Evolutionary conservation across 2,888 invertebrate species (phyloP), one percentile per base, ranked within the genome.

Genomic region (Euplexia lucipara): DNA sequence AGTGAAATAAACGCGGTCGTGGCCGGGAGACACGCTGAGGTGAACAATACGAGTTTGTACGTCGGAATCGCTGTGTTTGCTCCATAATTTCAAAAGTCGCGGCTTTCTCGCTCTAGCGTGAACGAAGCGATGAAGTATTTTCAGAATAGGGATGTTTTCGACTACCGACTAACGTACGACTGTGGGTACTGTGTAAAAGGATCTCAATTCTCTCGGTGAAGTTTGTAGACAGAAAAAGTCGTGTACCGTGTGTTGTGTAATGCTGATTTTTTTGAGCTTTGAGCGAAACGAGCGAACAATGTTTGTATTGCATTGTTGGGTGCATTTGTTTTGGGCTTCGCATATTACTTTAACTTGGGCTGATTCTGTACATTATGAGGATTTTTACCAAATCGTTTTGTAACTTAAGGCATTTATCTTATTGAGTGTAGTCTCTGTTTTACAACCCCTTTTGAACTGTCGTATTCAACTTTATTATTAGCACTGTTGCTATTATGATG

Each of bases 11-110:
- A 89, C 77, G 76, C 59, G 75, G 74, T 75, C 52, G 69, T 49
- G 67, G 74, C 74, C 52, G 69, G 52, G 67, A 70, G 79, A 78
- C 69, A 61, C 59, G 60, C 22, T 37, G 65, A 69, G 77, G 76
- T 75, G 69, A 83, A 86, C 87, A 87, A 86, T 87, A 80, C 78
- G 75, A 62, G 51, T 56, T 63, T 59, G 41, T 69, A 52, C 48
- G 47, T 3, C 73, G 80, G 83, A 70, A 83, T 83, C 84, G 83
- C 77, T 75, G 69, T 87, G 82, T 90, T 89, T 86, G 88, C 85
- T 73, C 81, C 80, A 83, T 84, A 86, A 88, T 88, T 89, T 86
- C 79, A 72, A 82, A 86, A 84, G 83, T 75, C 60, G 71, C 66
- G 76, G 71, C 74, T 51, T 61, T 61, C 37, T 26, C 54, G 54